A percentile compares a stretch with the other conserved stretches of the same genome.
These are phyloP conservation scores for Todiramphus chloris DNA, from an alignment of 2,113 vertebrate species.

Conservation along the genomic window DNA sequence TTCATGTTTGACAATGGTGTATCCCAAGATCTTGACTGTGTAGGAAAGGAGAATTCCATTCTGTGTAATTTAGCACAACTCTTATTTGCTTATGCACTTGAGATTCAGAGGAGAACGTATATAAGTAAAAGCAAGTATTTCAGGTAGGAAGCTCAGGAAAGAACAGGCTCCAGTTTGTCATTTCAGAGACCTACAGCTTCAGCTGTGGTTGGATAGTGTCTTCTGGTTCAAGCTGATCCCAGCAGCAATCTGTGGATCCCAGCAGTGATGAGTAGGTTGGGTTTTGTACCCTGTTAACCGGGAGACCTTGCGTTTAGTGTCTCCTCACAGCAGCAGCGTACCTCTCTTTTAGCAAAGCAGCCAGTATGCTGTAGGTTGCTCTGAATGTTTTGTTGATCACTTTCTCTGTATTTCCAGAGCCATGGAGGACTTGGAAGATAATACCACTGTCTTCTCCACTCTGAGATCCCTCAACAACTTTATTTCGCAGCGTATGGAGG, in stretches of 20 bases:
- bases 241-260: not conserved
- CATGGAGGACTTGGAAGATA: slow-evolving; percentile 85
- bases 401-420: not conserved
- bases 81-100: not conserved
- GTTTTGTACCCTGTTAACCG: not conserved
- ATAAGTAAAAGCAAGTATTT: not conserved
- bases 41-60: not conserved
- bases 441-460: slow-evolving; percentile 88
- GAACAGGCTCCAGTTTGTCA: not conserved
- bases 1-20: not conserved
- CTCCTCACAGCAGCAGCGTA: not conserved
- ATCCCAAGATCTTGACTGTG: not conserved
- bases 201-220: not conserved
- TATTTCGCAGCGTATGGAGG: slow-evolving; percentile 77
- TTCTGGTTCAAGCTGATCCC: not conserved
- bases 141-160: not conserved
- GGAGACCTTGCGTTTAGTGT: not conserved
- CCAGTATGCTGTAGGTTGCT: not conserved
- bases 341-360: not conserved
- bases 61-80: not conserved
- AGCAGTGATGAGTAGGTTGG: not conserved
- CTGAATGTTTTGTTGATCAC: not conserved
- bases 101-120: not conserved
- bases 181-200: not conserved
- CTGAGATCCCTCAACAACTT: slow-evolving; percentile 91